Base-by-base conservation (phyloP, 2,113 vertebrate species). In the Hippopotamus amphibius region DNA sequence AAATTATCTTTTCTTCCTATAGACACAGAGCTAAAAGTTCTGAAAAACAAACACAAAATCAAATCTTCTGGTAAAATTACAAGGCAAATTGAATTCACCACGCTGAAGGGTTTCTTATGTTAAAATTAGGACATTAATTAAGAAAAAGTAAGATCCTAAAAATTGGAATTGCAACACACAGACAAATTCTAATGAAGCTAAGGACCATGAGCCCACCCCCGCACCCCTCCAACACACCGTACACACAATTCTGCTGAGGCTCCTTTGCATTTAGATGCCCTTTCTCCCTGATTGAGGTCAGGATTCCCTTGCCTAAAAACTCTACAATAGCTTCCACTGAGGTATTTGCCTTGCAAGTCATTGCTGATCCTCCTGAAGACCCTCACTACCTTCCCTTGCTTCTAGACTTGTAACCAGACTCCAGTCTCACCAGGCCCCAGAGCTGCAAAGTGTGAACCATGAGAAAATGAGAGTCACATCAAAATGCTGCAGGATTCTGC, bases 71-170 rank as follows among this genome's bases (percentile, higher is more conserved):
- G 57, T 59, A 46, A 10, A 94, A 96, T 96, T 92, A 57, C 22
- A 84, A 90, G 16, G 16, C 65, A 93, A 89, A 84, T 9, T 59
- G 33, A 90, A 83, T 81, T 83, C 12, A 84, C 19, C 81, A 55
- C 6, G 30, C 21, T 30, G 12, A 61, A 80, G 21, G 0, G 13
- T 86, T 74, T 94, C 21, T 92, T 53, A 93, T 15, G 16, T 46
- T 96, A 83, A 97, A 92, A 26, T 86, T 87, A 30, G 33, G 11
- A 63, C 19, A 55, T 17, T 81, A 28, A 50, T 30, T 93, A 26
- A 68, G 11, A 76, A 83, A 90, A 33, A 72, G 7, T 10, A 12
- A 22, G 15, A 84, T 28, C 50, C 65, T 88, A 77, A 84, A 80
- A 63, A 37, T 55, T 80, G 26, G 21, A 92, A 81, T 74, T 80